These are phyloP conservation scores for Cataglyphis rosenhaueri DNA, from an alignment of 2,888 invertebrate genomes.

Conservation along the genomic window DNA sequence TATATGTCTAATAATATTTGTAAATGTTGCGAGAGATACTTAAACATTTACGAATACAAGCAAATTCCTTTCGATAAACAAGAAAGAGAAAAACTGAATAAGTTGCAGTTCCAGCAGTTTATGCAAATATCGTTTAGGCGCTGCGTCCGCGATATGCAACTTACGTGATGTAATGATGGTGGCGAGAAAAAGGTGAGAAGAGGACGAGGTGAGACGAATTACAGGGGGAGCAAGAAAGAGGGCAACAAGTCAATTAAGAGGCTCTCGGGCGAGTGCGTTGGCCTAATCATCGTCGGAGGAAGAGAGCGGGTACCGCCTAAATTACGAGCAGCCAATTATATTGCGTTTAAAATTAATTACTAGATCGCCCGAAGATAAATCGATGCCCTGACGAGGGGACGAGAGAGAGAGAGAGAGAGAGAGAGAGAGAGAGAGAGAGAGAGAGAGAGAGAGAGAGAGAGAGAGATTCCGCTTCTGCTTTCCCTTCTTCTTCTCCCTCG, in stretches of 20 bases:
- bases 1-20: background rate
- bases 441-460: conserved; percentile 27
- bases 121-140: conserved; percentile 33
- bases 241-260: conserved; percentile 76
- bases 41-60: background rate
- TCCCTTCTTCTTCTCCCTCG: conserved; percentile 15
- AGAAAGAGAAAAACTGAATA: conserved; percentile 11
- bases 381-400: conserved; percentile 64
- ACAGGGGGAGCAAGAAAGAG: conserved; percentile 47
- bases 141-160: conserved; percentile 8
- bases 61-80: background rate
- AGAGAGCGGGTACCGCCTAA: conserved; percentile 69
- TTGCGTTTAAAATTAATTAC: conserved; percentile 84
- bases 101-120: conserved; percentile 36
- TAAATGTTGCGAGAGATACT: background rate
- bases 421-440: conserved; percentile 19
- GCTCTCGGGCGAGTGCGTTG: conserved; percentile 68
- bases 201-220: conserved; percentile 3
- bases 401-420: conserved; percentile 1
- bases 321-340: conserved; percentile 83
- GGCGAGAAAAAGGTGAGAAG: conserved; percentile 32
- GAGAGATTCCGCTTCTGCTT: background rate
- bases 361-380: conserved; percentile 82
- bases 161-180: conserved; percentile 36
- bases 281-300: conserved; percentile 66